Evolutionary conservation across 2,888 invertebrate species (phyloP).

Genomic region (Venusia cambrica): DNA sequence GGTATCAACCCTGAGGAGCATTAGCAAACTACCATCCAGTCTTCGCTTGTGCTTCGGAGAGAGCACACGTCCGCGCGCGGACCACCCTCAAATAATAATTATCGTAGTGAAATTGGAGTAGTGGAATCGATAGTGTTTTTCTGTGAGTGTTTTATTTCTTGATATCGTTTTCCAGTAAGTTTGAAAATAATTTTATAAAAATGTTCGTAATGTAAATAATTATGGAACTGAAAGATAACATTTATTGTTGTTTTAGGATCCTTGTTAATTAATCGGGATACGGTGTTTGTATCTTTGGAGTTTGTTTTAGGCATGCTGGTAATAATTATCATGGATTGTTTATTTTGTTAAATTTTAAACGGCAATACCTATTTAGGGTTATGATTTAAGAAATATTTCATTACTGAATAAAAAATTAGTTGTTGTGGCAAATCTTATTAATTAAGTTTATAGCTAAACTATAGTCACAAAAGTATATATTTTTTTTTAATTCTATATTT

Average conservation of each 20-base stretch:
- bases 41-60: slow-evolving; percentile 5
- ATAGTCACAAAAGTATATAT: no score
- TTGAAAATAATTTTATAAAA: background rate
- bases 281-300: slow-evolving; percentile 1
- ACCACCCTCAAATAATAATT: slow-evolving; percentile 3
- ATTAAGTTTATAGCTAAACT: no score
- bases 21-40: slow-evolving; percentile 9
- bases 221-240: background rate
- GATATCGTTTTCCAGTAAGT: slow-evolving; percentile 12
- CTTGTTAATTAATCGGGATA: background rate
- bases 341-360: no score
- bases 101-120: slow-evolving; percentile 18
- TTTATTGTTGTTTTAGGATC: slow-evolving; percentile 7
- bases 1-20: slow-evolving; percentile 1
- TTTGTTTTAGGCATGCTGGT: slow-evolving; percentile 2
- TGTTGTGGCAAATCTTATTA: no score
- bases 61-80: slow-evolving; percentile 10
- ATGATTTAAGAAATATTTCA: no score
- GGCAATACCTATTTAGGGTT: no score
- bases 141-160: slow-evolving; percentile 7
- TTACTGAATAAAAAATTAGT: no score
- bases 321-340: no score
- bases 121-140: slow-evolving; percentile 20
- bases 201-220: background rate
- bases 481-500: no score